A percentile compares a stretch with the other conserved stretches of the same genome.
Conservation (phyloP, 2,888 invertebrate genomes). For the Sesamia inferens region DNA sequence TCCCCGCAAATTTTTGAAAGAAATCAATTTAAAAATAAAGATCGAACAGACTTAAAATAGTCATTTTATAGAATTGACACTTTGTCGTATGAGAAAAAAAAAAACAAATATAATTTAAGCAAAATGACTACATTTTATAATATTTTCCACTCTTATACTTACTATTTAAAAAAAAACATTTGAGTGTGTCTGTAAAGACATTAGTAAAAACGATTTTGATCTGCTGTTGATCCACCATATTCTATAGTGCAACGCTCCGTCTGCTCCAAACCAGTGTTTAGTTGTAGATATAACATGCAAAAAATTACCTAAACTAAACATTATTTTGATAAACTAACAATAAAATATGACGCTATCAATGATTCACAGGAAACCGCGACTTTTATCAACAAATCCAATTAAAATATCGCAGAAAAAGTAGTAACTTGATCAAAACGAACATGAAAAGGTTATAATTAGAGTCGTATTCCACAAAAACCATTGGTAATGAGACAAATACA, state of each 20-base stretch:
- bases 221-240: neutral
- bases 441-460: slow-evolving; percentile 49
- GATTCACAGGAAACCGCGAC: slow-evolving; percentile 53
- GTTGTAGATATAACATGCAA: slow-evolving; percentile 21
- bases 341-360: slow-evolving; percentile 41
- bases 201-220: neutral
- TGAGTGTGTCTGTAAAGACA: neutral
- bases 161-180: neutral
- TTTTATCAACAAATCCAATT: slow-evolving; percentile 57
- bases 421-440: slow-evolving; percentile 50
- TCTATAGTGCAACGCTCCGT: neutral
- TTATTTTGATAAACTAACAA: slow-evolving; percentile 31
- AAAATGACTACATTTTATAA: neutral
- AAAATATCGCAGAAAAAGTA: slow-evolving; percentile 46
- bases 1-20: neutral
- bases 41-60: neutral
- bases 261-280: neutral
- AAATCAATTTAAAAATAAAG: neutral
- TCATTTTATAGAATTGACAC: neutral
- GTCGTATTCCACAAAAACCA: slow-evolving; percentile 50
- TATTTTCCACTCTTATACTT: neutral
- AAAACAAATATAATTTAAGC: neutral
- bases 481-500: slow-evolving; percentile 50
- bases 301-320: slow-evolving; percentile 42
- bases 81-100: neutral